Conservation (phyloP, 2,797 vertebrate genomes). For the Gambusia yucatana region DNA sequence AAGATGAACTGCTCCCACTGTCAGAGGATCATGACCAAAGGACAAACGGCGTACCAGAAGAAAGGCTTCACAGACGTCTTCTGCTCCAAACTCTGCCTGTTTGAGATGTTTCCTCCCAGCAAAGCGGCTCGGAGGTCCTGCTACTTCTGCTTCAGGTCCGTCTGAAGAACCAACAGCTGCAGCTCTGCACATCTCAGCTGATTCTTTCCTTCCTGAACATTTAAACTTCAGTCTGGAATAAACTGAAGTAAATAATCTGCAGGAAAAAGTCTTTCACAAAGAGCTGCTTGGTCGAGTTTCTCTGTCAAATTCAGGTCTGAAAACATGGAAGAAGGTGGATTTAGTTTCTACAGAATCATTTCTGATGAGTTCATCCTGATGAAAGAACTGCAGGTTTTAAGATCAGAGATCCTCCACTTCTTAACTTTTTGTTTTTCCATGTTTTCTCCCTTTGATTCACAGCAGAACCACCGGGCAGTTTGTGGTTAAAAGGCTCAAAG, state of each 20-base stretch:
- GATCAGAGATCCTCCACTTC: background rate
- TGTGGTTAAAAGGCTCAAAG: background rate
- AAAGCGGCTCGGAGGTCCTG: conserved; percentile 82
- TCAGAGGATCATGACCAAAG: conserved; percentile 89
- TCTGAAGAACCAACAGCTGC: background rate
- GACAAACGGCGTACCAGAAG: conserved; percentile 94
- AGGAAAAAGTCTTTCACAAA: background rate
- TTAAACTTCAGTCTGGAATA: background rate
- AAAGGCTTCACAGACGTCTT: conserved; percentile 92
- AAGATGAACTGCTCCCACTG: conserved; percentile 86
- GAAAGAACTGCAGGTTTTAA: background rate
- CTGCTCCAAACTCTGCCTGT: conserved; percentile 94
- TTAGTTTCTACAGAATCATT: background rate
- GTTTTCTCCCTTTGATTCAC: background rate
- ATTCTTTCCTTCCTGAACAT: background rate
- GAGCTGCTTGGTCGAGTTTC: background rate
- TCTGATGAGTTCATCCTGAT: background rate
- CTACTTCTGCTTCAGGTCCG: conserved; percentile 87
- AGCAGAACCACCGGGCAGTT: background rate
- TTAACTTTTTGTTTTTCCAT: background rate
- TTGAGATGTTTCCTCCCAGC: conserved; percentile 33
- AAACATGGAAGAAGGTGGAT: background rate
- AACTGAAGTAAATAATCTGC: background rate
- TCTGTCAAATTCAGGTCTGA: background rate
- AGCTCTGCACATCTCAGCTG: background rate